Evolutionary conservation across 2,113 vertebrate species (phyloP), one percentile per base, ranked within the genome.

Genomic region (Rafetus swinhoei): DNA sequence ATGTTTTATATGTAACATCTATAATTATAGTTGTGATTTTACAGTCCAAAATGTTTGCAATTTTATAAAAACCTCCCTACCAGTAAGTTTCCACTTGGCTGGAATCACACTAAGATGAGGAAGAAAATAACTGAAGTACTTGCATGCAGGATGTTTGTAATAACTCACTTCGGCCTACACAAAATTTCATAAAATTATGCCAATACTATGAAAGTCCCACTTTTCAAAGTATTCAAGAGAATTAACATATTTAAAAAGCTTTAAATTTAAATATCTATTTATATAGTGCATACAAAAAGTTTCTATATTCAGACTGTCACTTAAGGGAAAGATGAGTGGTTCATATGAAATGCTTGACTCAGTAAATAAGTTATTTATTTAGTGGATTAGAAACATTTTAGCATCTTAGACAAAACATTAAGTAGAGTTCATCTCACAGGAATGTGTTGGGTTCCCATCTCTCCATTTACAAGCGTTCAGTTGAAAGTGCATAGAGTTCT

Each of bases 401-500:
- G 12, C 8, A 39, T 85, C 93, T 60, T 95, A 90, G 8, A 84
- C 19, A 93, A 86, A 95, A 54, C 14, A 54, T 45, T 62, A 32
- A 93, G 89, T 56, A 86, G 35, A 19, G 32, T 97, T 81, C 94
- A 18, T 81, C 29, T 93, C 80, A 85, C 16, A 69, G 76, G 87
- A 93, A 45, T 54, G 5, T 65, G 5, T 62, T 65, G 55, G 81
- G 83, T 81, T 93, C 60, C 22, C 88, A 87, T 87, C 82, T 84
- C 29, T 93, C 85, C 0, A 0, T 77, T 91, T 94, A 96, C 50
- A 93, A 24, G 69, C 90, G 79, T 93, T 93, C n/a, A 1, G 97
- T 97, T 5, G 98, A 97, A 80, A 96, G 90, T 16, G 72, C 95
- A 90, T 95, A 99, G 93, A 99, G 97, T 95, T 98, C 97, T 90